Conservation (phyloP, 2,113 vertebrate genomes). For the Gymnocephalus cernua region DNA sequence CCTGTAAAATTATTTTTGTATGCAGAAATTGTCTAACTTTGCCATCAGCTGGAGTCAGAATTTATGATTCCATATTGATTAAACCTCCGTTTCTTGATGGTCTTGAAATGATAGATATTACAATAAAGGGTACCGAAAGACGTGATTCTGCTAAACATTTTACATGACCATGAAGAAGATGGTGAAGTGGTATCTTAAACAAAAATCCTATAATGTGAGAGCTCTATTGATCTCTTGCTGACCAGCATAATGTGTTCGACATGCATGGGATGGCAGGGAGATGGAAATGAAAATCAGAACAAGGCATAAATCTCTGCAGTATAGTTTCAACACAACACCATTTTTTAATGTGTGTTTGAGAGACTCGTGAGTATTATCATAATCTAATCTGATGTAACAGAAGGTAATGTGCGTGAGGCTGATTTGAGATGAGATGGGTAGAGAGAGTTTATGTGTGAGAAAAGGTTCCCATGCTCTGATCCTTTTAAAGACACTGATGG, state of each 20-base stretch:
- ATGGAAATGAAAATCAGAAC: slow-evolving; percentile 7
- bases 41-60: not conserved
- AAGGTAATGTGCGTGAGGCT: slow-evolving; percentile 60
- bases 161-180: not conserved
- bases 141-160: not conserved
- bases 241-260: not conserved
- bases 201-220: not conserved
- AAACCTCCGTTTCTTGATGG: not conserved
- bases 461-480: slow-evolving; percentile 32
- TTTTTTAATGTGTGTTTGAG: slow-evolving; percentile 22
- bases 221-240: not conserved
- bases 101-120: not conserved
- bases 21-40: not conserved
- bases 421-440: slow-evolving; percentile 29
- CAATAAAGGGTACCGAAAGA: not conserved
- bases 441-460: slow-evolving; percentile 20
- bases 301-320: not conserved
- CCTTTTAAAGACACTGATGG: slow-evolving; percentile 25
- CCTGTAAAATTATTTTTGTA: not conserved
- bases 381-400: slow-evolving; percentile 80
- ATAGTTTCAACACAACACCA: not conserved
- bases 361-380: slow-evolving; percentile 53
- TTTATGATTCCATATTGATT: not conserved
- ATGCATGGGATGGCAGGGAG: not conserved
- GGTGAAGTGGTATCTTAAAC: not conserved